Base-by-base conservation (phyloP, 2,113 vertebrate genomes). In the Bubalus kerabau region DNA sequence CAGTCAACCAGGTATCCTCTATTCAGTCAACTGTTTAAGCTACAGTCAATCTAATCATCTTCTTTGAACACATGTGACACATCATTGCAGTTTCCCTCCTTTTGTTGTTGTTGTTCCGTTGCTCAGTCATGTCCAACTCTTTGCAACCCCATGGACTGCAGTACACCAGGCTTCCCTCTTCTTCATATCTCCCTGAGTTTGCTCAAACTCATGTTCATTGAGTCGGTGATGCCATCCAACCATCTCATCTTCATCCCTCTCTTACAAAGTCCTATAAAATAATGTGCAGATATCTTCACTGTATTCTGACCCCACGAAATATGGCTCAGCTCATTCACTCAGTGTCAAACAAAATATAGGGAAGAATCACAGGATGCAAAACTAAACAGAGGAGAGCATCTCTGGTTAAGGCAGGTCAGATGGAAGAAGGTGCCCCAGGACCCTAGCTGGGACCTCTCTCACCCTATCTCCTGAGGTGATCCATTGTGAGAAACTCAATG, bases 61-160 rank as follows among this genome's bases (percentile, higher is more conserved):
- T 28, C 46, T 67, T 15, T 40, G 13, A 76, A 52, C 56, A 36
- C 43, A 23, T 16, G 2, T 4, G 62, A 36, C 14, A 46, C 14
- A 15, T 89, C 56, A 15, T 26, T 36, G 1, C 28, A 54, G 54
- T 14, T 40, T n/a, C 87, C 13, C 16, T 3, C 56, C 59, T 15
- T 62, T 62, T 62, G 54, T 54, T 54, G 59, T 30, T 62, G 13
- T 60, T 60, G n/a, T n/a, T n/a, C 26, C 0, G 0, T 30, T 60
- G 28, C 26, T 62, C 5, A 62, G 28, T 62, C 2, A 30, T 3
- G 6, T 60, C 28, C 28, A 62, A 62, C 13, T 30, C 13, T 30
- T 30, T 62, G 28, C 0, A 0, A 62, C 59, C 1, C 28, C 59
- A 62, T 30, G 13, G 13, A 30, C 59, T 62, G 26, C 2, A 62